Evolutionary conservation across 2,113 vertebrate species (phyloP).

Genomic region (Periophthalmus modestus): DNA sequence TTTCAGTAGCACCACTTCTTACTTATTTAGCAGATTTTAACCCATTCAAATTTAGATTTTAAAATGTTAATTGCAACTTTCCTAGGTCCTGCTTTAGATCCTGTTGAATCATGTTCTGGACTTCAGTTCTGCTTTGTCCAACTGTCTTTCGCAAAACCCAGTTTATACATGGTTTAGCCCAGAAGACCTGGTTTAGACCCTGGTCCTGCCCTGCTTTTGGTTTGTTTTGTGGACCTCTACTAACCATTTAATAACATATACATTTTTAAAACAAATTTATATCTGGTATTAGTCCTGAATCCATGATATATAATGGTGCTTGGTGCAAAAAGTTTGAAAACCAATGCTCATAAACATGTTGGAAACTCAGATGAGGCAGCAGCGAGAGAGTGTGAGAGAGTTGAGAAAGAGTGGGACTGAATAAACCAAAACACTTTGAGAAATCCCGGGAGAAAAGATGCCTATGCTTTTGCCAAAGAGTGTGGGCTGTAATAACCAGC

Average conservation of each 20-base stretch:
- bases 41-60: too few species aligned
- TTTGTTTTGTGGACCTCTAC: too few species aligned
- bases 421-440: slow-evolving; percentile 32
- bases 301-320: background rate
- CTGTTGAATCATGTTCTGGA: background rate
- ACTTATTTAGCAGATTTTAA: background rate
- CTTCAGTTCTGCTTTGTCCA: background rate
- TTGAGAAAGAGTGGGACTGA: slow-evolving; percentile 37
- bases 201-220: too few species aligned
- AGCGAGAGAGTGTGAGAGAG: slow-evolving; percentile 42
- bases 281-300: background rate
- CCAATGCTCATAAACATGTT: slow-evolving; percentile 21
- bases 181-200: background rate
- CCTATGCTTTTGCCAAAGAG: slow-evolving; percentile 48
- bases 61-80: too few species aligned
- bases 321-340: background rate
- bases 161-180: too few species aligned
- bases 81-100: background rate
- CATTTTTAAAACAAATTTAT: background rate
- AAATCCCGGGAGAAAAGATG: slow-evolving; percentile 56
- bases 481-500: slow-evolving; percentile 73
- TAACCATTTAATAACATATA: background rate
- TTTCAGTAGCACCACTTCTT: background rate
- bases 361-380: slow-evolving; percentile 56
- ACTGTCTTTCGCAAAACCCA: background rate